phyloP scores from a whole-genome alignment of 2,113 vertebrate species.

The Burhinus bistriatus region DNA sequence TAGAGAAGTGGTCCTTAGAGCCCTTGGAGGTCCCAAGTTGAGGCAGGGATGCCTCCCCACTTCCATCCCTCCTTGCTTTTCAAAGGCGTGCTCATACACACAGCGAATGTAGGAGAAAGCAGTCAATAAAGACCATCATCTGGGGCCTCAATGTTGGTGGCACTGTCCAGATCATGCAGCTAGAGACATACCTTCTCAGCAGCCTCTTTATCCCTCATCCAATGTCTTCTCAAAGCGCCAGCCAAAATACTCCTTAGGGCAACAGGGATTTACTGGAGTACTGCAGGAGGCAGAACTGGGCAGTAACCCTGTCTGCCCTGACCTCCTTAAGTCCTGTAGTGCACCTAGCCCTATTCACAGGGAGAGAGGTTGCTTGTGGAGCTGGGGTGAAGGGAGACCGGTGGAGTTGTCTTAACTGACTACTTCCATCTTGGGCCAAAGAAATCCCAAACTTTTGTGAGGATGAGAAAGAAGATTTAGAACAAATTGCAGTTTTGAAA shows the following conservation, averaged over 20 bases:
- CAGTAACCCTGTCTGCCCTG: neutral
- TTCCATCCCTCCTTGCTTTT: neutral
- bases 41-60: neutral
- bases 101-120: neutral
- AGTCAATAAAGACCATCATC: neutral
- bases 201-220: neutral
- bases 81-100: accelerated
- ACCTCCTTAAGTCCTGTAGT: neutral
- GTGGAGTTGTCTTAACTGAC: neutral
- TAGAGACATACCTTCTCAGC: neutral
- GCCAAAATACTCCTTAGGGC: neutral
- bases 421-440: neutral
- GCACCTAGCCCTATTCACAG: neutral
- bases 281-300: neutral
- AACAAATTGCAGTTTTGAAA: neutral
- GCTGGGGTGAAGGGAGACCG: neutral
- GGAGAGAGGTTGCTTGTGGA: accelerated
- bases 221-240: neutral
- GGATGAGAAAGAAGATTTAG: neutral
- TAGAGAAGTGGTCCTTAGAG: neutral
- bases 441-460: neutral
- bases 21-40: neutral
- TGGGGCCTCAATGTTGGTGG: neutral
- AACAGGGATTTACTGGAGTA: neutral
- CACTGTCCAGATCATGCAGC: neutral